Evolutionary conservation across 2,888 invertebrate genomes (phyloP).

Genomic region (Cyrtodaria siliqua): DNA sequence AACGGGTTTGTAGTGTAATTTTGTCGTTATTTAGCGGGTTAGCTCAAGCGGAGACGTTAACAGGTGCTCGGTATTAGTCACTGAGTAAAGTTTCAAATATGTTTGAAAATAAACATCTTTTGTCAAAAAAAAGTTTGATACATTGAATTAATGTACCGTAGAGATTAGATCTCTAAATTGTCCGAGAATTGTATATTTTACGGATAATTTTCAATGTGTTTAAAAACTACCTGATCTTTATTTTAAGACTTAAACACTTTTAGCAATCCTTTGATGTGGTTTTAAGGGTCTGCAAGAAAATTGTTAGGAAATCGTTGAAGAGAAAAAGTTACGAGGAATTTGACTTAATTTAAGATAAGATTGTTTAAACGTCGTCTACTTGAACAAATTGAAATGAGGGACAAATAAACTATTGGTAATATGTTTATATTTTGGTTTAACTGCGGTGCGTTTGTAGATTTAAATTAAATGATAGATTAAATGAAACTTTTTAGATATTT

Average conservation of each 20-base stretch:
- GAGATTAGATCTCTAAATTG: conserved; percentile 19
- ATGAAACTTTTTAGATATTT: no score
- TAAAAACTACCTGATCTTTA: conserved; percentile 25
- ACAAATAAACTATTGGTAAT: not conserved
- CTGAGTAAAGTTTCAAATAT: conserved; percentile 24
- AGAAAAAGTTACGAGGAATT: no score
- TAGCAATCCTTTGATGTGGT: conserved; percentile 30
- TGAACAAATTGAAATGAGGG: no score
- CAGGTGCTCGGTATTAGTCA: no score
- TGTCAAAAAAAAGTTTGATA: conserved; percentile 25
- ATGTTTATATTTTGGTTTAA: conserved; percentile 37
- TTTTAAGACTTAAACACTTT: conserved; percentile 16
- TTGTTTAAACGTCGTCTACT: no score
- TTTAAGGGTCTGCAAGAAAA: not conserved
- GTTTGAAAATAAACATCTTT: conserved; percentile 35
- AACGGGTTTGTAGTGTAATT: no score
- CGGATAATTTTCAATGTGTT: conserved; percentile 18
- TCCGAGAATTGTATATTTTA: conserved; percentile 26
- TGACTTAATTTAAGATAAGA: no score
- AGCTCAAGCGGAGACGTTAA: no score
- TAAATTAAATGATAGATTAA: not conserved
- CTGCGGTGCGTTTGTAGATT: conserved; percentile 24
- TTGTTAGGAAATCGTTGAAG: no score
- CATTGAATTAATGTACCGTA: conserved; percentile 39
- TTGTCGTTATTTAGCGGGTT: no score